These are phyloP conservation scores for Okamejei kenojei DNA, from an alignment of 2,797 vertebrate genomes.

Conservation along the genomic window DNA sequence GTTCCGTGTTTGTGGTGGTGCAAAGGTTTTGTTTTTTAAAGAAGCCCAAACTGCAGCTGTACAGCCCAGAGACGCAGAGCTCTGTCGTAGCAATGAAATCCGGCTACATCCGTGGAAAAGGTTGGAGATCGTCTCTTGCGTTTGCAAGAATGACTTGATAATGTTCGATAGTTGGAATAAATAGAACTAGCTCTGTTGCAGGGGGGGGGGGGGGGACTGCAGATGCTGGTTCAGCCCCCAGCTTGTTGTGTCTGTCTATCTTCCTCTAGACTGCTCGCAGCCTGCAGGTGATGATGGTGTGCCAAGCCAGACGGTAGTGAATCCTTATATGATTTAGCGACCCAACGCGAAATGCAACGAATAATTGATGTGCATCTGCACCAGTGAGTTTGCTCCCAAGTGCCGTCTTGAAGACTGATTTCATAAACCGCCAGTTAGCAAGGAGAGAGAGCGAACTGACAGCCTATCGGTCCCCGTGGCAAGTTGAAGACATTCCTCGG, in stretches of 20 bases:
- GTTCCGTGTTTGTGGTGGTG: not conserved
- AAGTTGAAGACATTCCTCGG: conserved; percentile 91
- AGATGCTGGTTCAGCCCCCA: too few relatives aligned
- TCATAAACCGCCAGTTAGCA: conserved; percentile 51
- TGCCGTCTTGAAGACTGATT: not conserved
- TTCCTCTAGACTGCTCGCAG: not conserved
- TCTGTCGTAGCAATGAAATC: not conserved
- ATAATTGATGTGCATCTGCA: conserved; percentile 28
- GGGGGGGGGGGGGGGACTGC: too few relatives aligned
- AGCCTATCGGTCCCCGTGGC: conserved; percentile 66
- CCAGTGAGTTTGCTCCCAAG: conserved; percentile 19
- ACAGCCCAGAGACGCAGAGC: not conserved
- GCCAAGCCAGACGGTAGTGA: conserved; percentile 39
- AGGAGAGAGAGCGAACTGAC: conserved; percentile 56
- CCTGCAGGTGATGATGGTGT: conserved; percentile 49
- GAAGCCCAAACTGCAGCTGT: not conserved
- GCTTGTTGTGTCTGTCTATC: too few relatives aligned
- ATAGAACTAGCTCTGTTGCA: too few relatives aligned
- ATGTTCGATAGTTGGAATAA: not conserved
- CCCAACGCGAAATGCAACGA: conserved; percentile 3
- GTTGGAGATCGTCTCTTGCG: too few relatives aligned
- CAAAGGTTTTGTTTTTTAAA: not conserved
- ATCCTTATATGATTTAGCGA: conserved; percentile 32
- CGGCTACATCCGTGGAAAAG: not conserved
- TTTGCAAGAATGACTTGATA: not conserved